These are phyloP conservation scores for Scolopax bukidnonensis DNA, from an alignment of 2,797 vertebrate species.

Conservation along the genomic window DNA sequence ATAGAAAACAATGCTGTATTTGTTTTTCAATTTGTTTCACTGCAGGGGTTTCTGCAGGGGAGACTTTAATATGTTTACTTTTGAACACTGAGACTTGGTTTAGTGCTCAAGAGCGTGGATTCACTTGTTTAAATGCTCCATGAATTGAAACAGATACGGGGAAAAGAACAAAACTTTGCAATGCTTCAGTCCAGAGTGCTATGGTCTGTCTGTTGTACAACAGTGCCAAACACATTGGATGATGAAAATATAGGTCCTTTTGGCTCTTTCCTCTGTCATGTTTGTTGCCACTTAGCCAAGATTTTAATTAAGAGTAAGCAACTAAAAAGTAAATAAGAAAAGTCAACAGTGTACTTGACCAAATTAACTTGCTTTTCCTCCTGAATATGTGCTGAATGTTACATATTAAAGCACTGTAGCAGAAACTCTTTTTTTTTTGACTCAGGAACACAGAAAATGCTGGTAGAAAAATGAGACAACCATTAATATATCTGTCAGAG, in stretches of 20 bases:
- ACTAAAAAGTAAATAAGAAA: background rate
- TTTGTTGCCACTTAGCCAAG: background rate
- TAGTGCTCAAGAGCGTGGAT: background rate
- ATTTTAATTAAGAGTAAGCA: background rate
- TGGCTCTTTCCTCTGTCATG: background rate
- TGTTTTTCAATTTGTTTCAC: constrained; percentile 65
- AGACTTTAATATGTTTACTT: constrained; percentile 52
- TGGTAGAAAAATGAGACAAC: background rate
- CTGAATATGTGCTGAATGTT: background rate
- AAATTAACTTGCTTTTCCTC: background rate
- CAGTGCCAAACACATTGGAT: background rate
- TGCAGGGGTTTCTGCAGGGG: constrained; percentile 30
- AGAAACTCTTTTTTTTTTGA: background rate
- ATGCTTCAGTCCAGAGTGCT: background rate
- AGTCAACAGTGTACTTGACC: background rate
- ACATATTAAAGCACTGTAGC: background rate
- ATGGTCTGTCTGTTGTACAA: background rate
- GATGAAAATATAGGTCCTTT: background rate
- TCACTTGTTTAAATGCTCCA: constrained; percentile 9
- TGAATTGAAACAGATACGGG: background rate
- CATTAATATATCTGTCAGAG: background rate
- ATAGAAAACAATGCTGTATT: constrained; percentile 23
- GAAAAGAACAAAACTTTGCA: background rate
- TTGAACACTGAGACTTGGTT: constrained; percentile 19
- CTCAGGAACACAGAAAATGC: background rate